Evolutionary conservation across 1,140 invertebrate genomes (phyloP), one percentile per base, ranked within the genome.

Genomic region (Trypoxylus dichotomus): DNA sequence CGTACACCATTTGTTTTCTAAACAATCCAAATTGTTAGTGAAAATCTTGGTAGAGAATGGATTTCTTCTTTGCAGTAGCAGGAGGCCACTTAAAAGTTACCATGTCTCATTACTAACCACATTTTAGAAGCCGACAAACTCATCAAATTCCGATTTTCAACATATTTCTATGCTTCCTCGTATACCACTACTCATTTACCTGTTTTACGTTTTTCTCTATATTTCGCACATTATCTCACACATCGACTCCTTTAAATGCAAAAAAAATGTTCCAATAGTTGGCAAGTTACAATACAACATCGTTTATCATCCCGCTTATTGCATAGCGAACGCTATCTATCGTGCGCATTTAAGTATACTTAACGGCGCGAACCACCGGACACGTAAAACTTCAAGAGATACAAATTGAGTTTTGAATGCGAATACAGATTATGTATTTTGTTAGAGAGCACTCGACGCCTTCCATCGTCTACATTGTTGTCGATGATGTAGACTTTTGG

Each of bases 331-430:
- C 58, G 11, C 11, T 63, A 63, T 27, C 15, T n/a, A 47, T 42
- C 41, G 41, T 42, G 11, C 41, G 5, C 5, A 42, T 42, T 5
- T n/a, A n/a, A n/a, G n/a, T n/a, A n/a, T n/a, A n/a, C n/a, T n/a
- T n/a, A n/a, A n/a, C n/a, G n/a, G n/a, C n/a, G n/a, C n/a, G n/a
- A n/a, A n/a, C 1, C 3, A 63, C 58, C 58, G 58, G 58, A 63
- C 21, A 19, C 21, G 7, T 27, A 63, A 63, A 24, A 63, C 19
- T 63, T 27, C 58, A 63, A 63, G 2, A 7, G 58, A 2, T 63
- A 24, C 58, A 63, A 63, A 63, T 63, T 63, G 58, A 63, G 58
- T 63, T 63, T 63, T 63, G 21, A 63, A 63, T 63, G 58, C 58
- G 58, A 63, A 63, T 63, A 63, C 58, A 63, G 58, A 63, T 63